These are phyloP conservation scores for Iguana delicatissima DNA, from an alignment of 2,797 vertebrate genomes.

Conservation along the genomic window DNA sequence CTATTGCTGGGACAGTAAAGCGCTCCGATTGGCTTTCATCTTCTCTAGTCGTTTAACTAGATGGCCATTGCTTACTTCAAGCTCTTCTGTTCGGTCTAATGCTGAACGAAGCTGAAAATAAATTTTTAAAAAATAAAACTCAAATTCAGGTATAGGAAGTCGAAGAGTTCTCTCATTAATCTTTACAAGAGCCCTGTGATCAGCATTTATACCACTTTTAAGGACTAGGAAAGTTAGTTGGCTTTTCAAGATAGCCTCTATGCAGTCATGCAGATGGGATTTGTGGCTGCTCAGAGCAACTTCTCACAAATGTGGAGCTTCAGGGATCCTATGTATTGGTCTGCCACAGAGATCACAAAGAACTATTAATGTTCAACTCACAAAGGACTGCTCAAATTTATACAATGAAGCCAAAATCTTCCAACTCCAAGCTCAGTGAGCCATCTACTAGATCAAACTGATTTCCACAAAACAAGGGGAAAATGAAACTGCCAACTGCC, in stretches of 20 bases:
- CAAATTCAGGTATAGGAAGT: background rate
- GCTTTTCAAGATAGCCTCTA: background rate
- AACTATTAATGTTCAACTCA: background rate
- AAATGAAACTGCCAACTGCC: background rate
- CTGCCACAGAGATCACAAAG: background rate
- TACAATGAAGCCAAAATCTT: background rate
- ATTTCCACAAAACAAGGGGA: background rate
- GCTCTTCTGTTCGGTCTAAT: conserved; percentile 94
- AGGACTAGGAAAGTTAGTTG: background rate
- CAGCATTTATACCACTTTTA: background rate
- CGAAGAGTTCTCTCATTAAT: background rate
- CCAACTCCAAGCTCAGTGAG: background rate
- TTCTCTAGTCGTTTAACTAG: conserved; percentile 94
- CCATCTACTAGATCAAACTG: background rate
- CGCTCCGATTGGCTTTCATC: conserved; percentile 91
- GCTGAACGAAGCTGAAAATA: conserved; percentile 88
- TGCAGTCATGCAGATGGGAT: background rate
- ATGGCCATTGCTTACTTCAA: conserved; percentile 94
- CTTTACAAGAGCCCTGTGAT: background rate
- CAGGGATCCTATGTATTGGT: background rate
- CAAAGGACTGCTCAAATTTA: background rate
- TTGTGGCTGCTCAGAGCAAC: background rate
- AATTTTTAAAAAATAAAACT: conserved; percentile 9
- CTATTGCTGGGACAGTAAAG: conserved; percentile 88
- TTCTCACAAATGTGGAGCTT: background rate